Evolutionary conservation across 1,140 invertebrate genomes (phyloP).

Genomic region (Pararge aegeria): DNA sequence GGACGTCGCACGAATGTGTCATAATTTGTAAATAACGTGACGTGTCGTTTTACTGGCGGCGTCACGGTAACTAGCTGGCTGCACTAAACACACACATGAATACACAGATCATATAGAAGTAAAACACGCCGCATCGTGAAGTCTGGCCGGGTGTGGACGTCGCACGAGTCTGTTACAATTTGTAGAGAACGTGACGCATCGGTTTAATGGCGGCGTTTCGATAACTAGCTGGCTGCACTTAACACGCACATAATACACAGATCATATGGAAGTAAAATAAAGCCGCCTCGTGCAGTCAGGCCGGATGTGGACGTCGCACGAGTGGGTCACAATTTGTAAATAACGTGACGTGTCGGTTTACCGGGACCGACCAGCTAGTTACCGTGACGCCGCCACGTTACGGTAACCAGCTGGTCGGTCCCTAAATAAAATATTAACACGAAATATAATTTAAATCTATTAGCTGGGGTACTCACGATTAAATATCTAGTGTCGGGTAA

Average conservation of each 20-base stretch:
- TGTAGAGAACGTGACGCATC: conserved; percentile 15
- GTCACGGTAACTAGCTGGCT: background rate
- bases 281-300: background rate
- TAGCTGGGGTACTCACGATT: too few relatives aligned
- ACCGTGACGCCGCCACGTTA: too few relatives aligned
- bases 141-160: conserved; percentile 3
- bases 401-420: background rate
- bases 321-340: conserved; percentile 19
- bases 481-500: too few relatives aligned
- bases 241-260: background rate
- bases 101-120: background rate
- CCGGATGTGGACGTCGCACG: conserved; percentile 3
- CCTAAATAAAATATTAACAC: too few relatives aligned
- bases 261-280: background rate
- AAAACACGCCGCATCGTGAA: background rate
- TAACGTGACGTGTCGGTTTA: conserved; percentile 12
- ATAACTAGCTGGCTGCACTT: background rate
- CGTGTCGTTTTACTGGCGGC: background rate
- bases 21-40: conserved; percentile 19
- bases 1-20: conserved; percentile 15
- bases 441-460: too few relatives aligned
- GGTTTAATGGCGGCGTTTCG: background rate
- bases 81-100: background rate
- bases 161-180: conserved; percentile 19
- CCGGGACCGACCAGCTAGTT: too few relatives aligned